Percentiles rank a stretch among this genome's conserved stretches.
Conservation (phyloP, 2,113 vertebrate genomes). For the Chrysochloris asiatica region DNA sequence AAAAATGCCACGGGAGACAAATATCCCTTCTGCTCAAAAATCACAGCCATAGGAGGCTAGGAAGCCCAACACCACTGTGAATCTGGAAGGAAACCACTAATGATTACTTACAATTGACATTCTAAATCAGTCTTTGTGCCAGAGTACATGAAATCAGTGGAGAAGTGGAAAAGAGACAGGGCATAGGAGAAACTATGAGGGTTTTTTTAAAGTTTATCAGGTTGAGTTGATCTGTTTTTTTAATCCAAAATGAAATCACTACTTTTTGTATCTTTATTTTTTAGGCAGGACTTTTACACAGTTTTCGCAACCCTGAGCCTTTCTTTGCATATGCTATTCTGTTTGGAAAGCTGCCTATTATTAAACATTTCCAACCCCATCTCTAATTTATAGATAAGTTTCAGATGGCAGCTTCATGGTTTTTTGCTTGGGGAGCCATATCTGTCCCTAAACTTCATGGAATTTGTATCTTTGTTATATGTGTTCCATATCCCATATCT, state of each 20-base stretch:
- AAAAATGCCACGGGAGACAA: not conserved
- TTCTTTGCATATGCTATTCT: not conserved
- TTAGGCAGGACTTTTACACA: not conserved
- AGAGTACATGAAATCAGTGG: not conserved
- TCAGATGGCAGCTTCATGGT: not conserved
- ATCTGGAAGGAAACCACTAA: not conserved
- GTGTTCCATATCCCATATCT: not conserved
- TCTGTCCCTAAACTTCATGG: not conserved
- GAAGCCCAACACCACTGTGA: not conserved
- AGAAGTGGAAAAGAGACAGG: not conserved
- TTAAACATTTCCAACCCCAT: not conserved
- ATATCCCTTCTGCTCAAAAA: not conserved
- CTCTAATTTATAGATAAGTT: not conserved
- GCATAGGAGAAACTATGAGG: not conserved
- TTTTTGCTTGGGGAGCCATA: not conserved
- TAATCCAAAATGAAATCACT: not conserved
- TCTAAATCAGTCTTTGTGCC: not conserved
- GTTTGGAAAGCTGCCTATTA: not conserved
- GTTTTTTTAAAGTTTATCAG: not conserved
- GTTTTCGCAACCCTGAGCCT: not conserved
- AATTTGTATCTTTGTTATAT: not conserved
- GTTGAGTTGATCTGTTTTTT: not conserved
- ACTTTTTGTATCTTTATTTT: not conserved
- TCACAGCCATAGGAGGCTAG: not conserved
- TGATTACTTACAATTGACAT: not conserved